These are phyloP conservation scores for Dasysyrphus tricinctus DNA, from an alignment of 2,888 invertebrate species.

Conservation along the genomic window DNA sequence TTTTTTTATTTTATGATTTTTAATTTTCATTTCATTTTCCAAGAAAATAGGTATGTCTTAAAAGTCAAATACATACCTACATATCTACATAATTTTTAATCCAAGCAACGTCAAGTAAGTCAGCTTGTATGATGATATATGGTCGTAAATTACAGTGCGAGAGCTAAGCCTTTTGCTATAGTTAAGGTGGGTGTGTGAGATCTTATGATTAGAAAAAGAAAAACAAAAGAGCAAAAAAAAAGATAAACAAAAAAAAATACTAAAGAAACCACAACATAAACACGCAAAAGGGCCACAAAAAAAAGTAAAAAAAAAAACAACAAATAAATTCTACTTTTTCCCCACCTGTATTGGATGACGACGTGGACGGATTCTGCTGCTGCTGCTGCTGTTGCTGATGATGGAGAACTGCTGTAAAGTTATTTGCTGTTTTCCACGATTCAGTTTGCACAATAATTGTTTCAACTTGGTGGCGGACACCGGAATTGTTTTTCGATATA, in stretches of 20 bases:
- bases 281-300: constrained; percentile 68
- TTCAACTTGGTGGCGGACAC: constrained; percentile 60
- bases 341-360: constrained; percentile 69
- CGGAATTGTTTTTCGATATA: constrained; percentile 55
- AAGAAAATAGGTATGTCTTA: too few species aligned
- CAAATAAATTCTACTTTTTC: constrained; percentile 45
- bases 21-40: too few species aligned
- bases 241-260: constrained; percentile 9
- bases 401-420: constrained; percentile 72
- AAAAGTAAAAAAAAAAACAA: constrained; percentile 38
- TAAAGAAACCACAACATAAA: constrained; percentile 74
- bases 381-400: constrained; percentile 68
- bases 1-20: too few species aligned
- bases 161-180: background rate
- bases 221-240: constrained; percentile 68
- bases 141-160: background rate
- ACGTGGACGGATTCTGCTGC: constrained; percentile 50
- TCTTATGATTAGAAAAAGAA: constrained; percentile 54
- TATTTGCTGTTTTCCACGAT: constrained; percentile 78
- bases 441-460: constrained; percentile 77
- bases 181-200: background rate
- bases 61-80: background rate
- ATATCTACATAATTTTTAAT: background rate
- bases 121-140: background rate
- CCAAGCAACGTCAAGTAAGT: background rate